A percentile compares a stretch with the other conserved stretches of the same genome.
Conservation (phyloP, 2,797 vertebrate species). For the Falco biarmicus region DNA sequence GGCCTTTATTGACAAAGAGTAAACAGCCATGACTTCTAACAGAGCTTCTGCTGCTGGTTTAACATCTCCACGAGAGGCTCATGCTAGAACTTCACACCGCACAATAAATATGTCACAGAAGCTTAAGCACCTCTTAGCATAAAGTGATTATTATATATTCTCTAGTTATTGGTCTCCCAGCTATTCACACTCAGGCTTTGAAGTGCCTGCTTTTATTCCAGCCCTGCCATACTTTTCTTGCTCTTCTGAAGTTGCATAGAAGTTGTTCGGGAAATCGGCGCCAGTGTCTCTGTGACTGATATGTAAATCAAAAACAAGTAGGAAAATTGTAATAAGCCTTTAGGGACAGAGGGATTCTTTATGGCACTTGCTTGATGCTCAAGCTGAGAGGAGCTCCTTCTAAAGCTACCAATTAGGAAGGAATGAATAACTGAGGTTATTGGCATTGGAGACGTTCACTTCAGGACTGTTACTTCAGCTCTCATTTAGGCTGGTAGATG, state of each 20-base stretch:
- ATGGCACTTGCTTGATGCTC: background rate
- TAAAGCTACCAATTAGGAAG: slow-evolving; percentile 20
- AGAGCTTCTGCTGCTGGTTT: background rate
- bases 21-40: background rate
- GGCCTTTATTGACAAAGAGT: background rate
- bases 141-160: slow-evolving; percentile 13
- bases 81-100: background rate
- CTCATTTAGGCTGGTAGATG: background rate
- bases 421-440: background rate
- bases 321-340: slow-evolving; percentile 9
- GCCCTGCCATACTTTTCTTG: background rate
- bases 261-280: background rate
- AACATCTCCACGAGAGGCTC: background rate
- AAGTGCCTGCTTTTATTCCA: slow-evolving; percentile 39
- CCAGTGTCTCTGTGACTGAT: background rate
- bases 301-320: slow-evolving; percentile 40
- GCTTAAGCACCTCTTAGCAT: background rate
- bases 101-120: slow-evolving; percentile 23
- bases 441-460: background rate
- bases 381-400: slow-evolving; percentile 5
- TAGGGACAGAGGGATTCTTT: background rate
- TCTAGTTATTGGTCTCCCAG: background rate
- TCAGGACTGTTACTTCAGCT: background rate
- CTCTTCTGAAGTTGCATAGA: background rate
- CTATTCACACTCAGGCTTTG: slow-evolving; percentile 32